Percentiles rank a stretch among this genome's conserved stretches.
Evolutionary conservation across 2,797 vertebrate species (phyloP).

Genomic region (Acridotheres tristis): DNA sequence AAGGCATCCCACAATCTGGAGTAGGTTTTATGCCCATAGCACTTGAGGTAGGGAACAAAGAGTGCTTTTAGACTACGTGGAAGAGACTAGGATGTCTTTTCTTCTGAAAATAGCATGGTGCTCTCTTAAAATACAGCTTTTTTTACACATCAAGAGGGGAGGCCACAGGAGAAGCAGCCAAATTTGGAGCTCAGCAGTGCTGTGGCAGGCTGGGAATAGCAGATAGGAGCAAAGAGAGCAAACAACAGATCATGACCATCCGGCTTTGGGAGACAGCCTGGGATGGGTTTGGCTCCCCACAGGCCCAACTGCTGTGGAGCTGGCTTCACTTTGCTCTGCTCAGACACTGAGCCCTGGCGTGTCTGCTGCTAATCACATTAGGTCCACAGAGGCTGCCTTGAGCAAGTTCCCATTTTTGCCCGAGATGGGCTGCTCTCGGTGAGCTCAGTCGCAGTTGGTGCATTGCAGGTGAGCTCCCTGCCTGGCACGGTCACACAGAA

Average conservation of each 20-base stretch:
- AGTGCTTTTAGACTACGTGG: background rate
- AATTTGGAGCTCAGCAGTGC: background rate
- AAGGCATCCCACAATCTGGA: background rate
- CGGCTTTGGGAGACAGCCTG: background rate
- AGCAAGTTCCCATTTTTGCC: background rate
- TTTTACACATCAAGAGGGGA: background rate
- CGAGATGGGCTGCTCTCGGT: background rate
- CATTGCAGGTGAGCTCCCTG: background rate
- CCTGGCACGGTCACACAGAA: background rate
- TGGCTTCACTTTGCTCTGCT: background rate
- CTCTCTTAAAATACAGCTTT: background rate
- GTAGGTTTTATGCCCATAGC: background rate
- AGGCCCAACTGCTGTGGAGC: background rate
- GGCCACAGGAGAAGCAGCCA: background rate
- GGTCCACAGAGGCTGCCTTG: background rate
- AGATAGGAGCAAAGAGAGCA: background rate
- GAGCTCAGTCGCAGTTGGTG: background rate
- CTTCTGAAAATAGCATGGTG: background rate
- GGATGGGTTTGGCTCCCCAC: background rate
- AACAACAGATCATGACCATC: background rate
- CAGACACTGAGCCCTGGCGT: fast-evolving
- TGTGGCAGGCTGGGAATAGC: background rate
- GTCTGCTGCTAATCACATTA: constrained; percentile 7
- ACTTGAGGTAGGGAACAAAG: background rate
- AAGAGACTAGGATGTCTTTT: background rate